Base-by-base conservation (phyloP, 2,113 vertebrate genomes). In the Esox niger region DNA sequence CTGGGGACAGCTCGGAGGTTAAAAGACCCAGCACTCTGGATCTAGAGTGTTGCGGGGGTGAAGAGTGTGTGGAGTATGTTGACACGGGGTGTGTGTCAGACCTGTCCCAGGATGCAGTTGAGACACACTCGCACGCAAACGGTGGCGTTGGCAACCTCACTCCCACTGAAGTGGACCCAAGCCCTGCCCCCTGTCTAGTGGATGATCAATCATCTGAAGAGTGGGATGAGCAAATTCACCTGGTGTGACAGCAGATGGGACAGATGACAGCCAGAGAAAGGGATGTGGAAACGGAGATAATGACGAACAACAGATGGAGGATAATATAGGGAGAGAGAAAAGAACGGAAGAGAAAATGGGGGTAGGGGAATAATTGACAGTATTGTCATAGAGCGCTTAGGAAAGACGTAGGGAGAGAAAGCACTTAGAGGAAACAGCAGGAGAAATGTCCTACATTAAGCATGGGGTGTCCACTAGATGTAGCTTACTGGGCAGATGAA, bases 191-290 rank as follows among this genome's bases (percentile, higher is more conserved):
- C 64, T 78, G 79, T 62, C n/a, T 79, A 32, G 80, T 84, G 62
- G 79, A 52, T 68, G 79, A 74, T 35, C 67, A 66, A 54, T 86
- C 88, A 8, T 75, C 80, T 6, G 84, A 84, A 66, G 95, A 98
- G 80, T 98, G 96, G 96, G 93, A 93, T 77, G 96, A 96, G 69
- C 95, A 93, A 71, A 91, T 94, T 70, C 96, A 98, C 88, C 89
- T 96, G 88, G 95, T 98, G 54, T 98, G 80, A 90, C 69, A 35
- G n/a, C 46, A 38, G 30, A 63, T 21, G 26, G n/a, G 26, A 70
- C 38, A 52, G 25, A 57, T 57, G 55, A 57, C 21, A 15, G n/a
- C 47, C 29, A 27, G 35, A 63, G 49, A 69, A 10, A 35, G 26
- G 25, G 9, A 57, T 62, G 35, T 72, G 67, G 69, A 52, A 6